Percentiles rank a stretch among this genome's conserved stretches.
These are phyloP conservation scores for Empidonax alnorum DNA, from an alignment of 2,113 vertebrate species.

Conservation along the genomic window DNA sequence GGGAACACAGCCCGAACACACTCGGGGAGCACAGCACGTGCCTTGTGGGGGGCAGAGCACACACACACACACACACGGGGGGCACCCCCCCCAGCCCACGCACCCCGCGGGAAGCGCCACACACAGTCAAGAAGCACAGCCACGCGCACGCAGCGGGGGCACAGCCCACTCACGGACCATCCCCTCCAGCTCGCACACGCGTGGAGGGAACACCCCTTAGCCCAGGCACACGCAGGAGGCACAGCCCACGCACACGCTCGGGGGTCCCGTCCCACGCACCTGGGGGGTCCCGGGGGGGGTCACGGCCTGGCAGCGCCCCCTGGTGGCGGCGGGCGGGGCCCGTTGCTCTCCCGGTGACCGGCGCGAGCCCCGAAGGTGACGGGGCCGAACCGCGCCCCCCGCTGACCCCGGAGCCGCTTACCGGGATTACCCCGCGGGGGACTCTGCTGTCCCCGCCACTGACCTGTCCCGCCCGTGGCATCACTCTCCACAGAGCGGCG, in stretches of 20 bases:
- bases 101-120: not conserved
- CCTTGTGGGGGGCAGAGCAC: not conserved
- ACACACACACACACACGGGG: no score
- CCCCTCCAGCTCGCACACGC: not conserved
- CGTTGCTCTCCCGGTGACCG: not conserved
- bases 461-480: not conserved
- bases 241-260: not conserved
- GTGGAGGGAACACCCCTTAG: fast-evolving
- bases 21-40: not conserved
- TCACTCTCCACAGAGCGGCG: not conserved
- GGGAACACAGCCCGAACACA: not conserved
- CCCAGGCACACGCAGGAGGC: not conserved
- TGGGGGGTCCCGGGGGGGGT: not conserved
- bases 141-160: not conserved
- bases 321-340: not conserved
- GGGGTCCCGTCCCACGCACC: not conserved
- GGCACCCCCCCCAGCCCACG: not conserved
- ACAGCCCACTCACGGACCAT: not conserved
- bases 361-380: not conserved
- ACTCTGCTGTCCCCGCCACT: not conserved
- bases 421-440: not conserved
- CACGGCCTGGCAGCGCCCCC: not conserved
- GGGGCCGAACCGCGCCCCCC: not conserved
- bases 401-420: slow-evolving; percentile 19
- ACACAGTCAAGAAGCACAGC: not conserved